These are phyloP conservation scores for Cheilosia vulpina DNA, from an alignment of 2,888 invertebrate species.

Conservation along the genomic window DNA sequence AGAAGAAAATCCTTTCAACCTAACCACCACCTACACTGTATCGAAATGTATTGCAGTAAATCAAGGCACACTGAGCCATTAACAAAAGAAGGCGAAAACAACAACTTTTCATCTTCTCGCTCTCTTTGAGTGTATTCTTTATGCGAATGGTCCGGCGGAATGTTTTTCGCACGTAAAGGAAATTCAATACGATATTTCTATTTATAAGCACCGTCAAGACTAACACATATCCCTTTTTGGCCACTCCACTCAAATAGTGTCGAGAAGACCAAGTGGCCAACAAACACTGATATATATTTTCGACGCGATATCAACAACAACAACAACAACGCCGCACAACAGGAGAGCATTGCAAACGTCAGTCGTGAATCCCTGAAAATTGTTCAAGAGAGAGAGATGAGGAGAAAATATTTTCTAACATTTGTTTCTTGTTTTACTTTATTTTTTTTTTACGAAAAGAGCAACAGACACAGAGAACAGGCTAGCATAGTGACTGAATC, in stretches of 20 bases:
- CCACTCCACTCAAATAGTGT: constrained; percentile 74
- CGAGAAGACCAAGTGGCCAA: constrained; percentile 73
- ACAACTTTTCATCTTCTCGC: constrained; percentile 9
- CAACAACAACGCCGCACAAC: constrained; percentile 9
- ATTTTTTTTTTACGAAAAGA: constrained; percentile 16
- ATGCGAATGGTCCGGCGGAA: constrained; percentile 37
- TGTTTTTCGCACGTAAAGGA: constrained; percentile 70
- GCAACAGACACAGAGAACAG: constrained; percentile 25
- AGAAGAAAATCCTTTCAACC: constrained; percentile 9
- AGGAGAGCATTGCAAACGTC: constrained; percentile 24
- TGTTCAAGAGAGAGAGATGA: not conserved
- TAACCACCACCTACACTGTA: constrained; percentile 52
- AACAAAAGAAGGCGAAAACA: constrained; percentile 27
- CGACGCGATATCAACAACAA: constrained; percentile 37
- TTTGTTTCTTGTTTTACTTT: constrained; percentile 18
- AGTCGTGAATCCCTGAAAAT: constrained; percentile 57
- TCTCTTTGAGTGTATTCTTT: constrained; percentile 13
- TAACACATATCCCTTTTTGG: constrained; percentile 77
- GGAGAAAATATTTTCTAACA: constrained; percentile 8
- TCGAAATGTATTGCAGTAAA: constrained; percentile 61
- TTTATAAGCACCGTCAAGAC: constrained; percentile 73
- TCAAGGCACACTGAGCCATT: constrained; percentile 62
- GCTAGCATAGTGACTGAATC: constrained; percentile 30
- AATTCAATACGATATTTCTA: constrained; percentile 72
- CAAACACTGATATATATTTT: constrained; percentile 57